Evolutionary conservation across 2,888 invertebrate genomes (phyloP).

Genomic region (Limenitis camilla): DNA sequence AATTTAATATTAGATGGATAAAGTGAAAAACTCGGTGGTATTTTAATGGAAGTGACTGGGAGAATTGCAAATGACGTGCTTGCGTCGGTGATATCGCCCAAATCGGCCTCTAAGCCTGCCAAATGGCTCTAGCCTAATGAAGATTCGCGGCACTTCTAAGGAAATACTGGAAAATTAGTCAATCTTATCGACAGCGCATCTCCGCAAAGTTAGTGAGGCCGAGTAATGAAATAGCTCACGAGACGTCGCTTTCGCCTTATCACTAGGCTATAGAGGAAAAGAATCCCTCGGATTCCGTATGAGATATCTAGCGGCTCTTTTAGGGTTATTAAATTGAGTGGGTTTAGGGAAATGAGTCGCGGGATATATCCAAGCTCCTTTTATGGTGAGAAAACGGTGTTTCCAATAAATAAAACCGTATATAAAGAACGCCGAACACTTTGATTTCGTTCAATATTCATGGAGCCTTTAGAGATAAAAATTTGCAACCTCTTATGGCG

Average conservation of each 20-base stretch:
- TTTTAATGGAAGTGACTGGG: slow-evolving; percentile 37
- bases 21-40: slow-evolving; percentile 39
- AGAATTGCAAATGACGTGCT: slow-evolving; percentile 61
- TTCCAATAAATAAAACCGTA: slow-evolving; percentile 54
- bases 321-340: slow-evolving; percentile 70
- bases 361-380: slow-evolving; percentile 56
- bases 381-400: slow-evolving; percentile 50
- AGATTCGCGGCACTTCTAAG: slow-evolving; percentile 48
- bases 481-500: slow-evolving; percentile 41
- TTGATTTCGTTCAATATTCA: slow-evolving; percentile 53
- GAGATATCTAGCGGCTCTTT: slow-evolving; percentile 65
- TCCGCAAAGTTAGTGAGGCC: slow-evolving; percentile 50
- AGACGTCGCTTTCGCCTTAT: slow-evolving; percentile 51
- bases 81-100: slow-evolving; percentile 52
- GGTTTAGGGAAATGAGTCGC: slow-evolving; percentile 67
- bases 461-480: slow-evolving; percentile 32
- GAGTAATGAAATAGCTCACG: slow-evolving; percentile 71
- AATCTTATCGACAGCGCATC: slow-evolving; percentile 60
- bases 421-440: slow-evolving; percentile 59
- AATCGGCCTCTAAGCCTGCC: slow-evolving; percentile 55
- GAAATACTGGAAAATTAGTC: slow-evolving; percentile 65
- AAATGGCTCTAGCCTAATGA: slow-evolving; percentile 60
- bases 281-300: slow-evolving; percentile 66
- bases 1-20: slow-evolving; percentile 35
- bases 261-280: slow-evolving; percentile 44